Conservation (phyloP, 2,113 vertebrate species). For the Bujurquina vittata region DNA sequence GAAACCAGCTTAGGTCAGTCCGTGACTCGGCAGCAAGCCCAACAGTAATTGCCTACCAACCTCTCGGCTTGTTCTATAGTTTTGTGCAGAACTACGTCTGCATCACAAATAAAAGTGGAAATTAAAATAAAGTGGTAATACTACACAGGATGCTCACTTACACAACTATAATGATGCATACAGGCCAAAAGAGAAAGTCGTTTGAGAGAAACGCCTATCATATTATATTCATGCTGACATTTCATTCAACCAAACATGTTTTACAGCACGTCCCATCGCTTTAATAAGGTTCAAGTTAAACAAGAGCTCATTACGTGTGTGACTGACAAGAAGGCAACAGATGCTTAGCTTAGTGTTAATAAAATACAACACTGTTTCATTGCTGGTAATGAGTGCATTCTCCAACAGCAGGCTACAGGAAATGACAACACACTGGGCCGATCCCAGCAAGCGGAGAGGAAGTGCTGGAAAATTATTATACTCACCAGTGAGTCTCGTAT, state of each 20-base stretch:
- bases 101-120: neutral
- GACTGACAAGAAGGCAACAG: neutral
- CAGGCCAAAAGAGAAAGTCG: neutral
- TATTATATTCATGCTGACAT: slow-evolving; percentile 6
- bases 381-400: neutral
- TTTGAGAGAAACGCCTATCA: neutral
- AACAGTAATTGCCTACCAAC: slow-evolving; percentile 22
- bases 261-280: neutral
- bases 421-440: neutral
- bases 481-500: slow-evolving; percentile 99
- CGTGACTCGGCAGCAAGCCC: slow-evolving; percentile 40
- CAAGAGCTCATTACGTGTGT: neutral
- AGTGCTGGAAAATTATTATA: slow-evolving; percentile 46
- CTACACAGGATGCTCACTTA: neutral
- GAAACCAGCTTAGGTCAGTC: slow-evolving; percentile 66
- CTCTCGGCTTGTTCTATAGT: slow-evolving; percentile 3
- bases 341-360: neutral
- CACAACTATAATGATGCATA: neutral
- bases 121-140: neutral
- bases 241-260: neutral
- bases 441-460: neutral
- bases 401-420: neutral
- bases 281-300: neutral
- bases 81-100: slow-evolving; percentile 4
- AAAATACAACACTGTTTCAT: slow-evolving; percentile 4